Conservation (phyloP, 1,140 invertebrate genomes). For the Copidosoma floridanum region DNA sequence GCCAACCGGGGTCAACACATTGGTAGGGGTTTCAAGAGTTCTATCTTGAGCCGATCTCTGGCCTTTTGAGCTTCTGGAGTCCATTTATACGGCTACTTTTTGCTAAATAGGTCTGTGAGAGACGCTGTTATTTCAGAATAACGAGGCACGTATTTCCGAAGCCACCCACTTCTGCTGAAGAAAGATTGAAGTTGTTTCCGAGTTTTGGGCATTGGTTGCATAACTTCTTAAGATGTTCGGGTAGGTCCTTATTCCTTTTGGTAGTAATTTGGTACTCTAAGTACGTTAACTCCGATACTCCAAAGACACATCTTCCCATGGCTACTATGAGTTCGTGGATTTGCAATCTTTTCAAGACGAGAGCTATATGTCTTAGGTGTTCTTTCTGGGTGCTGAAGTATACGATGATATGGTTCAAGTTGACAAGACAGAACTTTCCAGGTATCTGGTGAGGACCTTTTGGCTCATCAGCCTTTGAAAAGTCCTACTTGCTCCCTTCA, state of each 20-base stretch:
- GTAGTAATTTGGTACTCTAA: constrained; percentile 32
- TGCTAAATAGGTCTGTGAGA: constrained; percentile 14
- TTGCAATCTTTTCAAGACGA: too few relatives aligned
- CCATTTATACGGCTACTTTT: not conserved
- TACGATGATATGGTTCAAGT: too few relatives aligned
- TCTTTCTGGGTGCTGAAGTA: not conserved
- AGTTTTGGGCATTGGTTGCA: constrained; percentile 26
- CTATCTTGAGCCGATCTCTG: not conserved
- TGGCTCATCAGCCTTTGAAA: constrained; percentile 20
- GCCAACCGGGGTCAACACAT: not conserved
- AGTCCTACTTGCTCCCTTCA: constrained; percentile 5
- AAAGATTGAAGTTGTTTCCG: constrained; percentile 23
- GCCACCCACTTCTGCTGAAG: constrained; percentile 13
- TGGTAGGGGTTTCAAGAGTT: not conserved
- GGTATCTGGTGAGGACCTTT: constrained; percentile 18
- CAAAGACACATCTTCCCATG: constrained; percentile 25
- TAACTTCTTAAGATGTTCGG: constrained; percentile 24
- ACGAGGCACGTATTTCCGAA: too few relatives aligned
- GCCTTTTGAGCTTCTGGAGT: not conserved
- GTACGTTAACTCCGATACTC: constrained; percentile 25
- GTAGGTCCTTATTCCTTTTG: constrained; percentile 25
- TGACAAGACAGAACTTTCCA: constrained; percentile 24
- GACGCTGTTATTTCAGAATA: too few relatives aligned
- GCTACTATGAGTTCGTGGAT: too few relatives aligned
- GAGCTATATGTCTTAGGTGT: not conserved